A percentile compares a stretch with the other conserved stretches of the same genome.
Evolutionary conservation across 2,113 vertebrate genomes (phyloP).

Genomic region (Papio anubis): DNA sequence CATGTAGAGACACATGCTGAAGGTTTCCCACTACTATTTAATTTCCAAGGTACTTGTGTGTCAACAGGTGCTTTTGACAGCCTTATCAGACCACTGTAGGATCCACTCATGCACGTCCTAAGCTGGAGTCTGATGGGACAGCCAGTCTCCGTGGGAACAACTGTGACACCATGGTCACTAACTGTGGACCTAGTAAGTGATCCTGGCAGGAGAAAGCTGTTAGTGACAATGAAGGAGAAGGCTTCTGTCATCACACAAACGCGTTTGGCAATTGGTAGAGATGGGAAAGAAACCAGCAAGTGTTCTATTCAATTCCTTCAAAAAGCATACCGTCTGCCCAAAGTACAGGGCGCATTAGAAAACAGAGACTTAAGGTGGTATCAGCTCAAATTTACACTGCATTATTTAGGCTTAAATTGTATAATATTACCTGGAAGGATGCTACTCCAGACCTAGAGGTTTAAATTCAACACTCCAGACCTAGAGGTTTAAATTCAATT

Average conservation of each 20-base stretch:
- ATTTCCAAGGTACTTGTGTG: slow-evolving; percentile 79
- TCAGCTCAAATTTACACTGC: background rate
- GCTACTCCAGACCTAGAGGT: background rate
- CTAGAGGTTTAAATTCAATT: background rate
- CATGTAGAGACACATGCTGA: slow-evolving; percentile 57
- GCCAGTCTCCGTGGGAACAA: slow-evolving; percentile 82
- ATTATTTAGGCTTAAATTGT: background rate
- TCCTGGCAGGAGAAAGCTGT: slow-evolving; percentile 74
- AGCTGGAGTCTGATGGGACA: slow-evolving; percentile 78
- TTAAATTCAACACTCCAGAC: background rate
- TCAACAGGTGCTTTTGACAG: slow-evolving; percentile 78
- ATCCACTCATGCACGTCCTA: slow-evolving; percentile 76
- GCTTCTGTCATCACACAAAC: slow-evolving; percentile 75
- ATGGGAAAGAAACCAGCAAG: slow-evolving; percentile 71
- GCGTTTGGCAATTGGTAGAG: slow-evolving; percentile 63
- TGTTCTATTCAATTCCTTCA: slow-evolving; percentile 47
- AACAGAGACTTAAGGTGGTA: background rate
- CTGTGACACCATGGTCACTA: slow-evolving; percentile 79
- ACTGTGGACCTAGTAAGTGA: slow-evolving; percentile 79
- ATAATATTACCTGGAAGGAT: background rate
- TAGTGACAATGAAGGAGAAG: slow-evolving; percentile 73
- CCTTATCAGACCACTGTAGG: slow-evolving; percentile 73
- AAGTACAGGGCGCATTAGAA: background rate
- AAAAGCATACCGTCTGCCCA: slow-evolving; percentile 49
- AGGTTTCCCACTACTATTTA: slow-evolving; percentile 76